Evolutionary conservation across 2,113 vertebrate species (phyloP), one percentile per base, ranked within the genome.

Genomic region (Labrus mixtus): DNA sequence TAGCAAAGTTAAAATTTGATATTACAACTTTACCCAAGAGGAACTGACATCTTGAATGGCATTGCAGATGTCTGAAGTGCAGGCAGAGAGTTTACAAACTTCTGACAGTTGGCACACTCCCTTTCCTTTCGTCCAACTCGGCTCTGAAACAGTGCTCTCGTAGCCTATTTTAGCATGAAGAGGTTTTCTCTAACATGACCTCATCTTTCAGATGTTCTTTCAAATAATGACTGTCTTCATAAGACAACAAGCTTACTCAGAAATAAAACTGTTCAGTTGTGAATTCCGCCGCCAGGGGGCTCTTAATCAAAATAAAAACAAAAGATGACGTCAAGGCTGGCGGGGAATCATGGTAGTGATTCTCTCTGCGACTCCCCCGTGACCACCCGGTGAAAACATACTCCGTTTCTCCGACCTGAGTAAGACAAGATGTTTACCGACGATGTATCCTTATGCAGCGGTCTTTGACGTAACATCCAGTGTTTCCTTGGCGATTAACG

Each of bases 21-120:
- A 84, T 89, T 85, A 89, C 89, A 91, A 90, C 87, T 93, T 87
- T 74, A 70, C 81, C 88, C 80, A 84, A 84, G 88, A 89, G 81
- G 73, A 87, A 85, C 85, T 85, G 89, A 91, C 90, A 90, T 79
- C n/a, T 79, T 82, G 87, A 87, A 83, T 88, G 83, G 82, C 79
- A 79, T 68, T 81, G 68, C 73, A 75, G 74, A 83, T 64, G 66
- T 68, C 69, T 76, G 43, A 90, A 91, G 84, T 91, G 65, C 59
- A 68, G 56, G 74, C 59, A 80, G 78, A 78, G 82, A 85, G 76
- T 90, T 90, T 88, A 84, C 56, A 86, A 88, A 92, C 84, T 90
- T 87, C 89, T 88, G 77, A 90, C 82, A 85, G 65, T 23, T 81
- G 50, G 64, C 71, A 79, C 29, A 68, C 79, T 77, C 68, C 45